phyloP scores from a whole-genome alignment of 2,113 vertebrate species.

The Bettongia penicillata region DNA sequence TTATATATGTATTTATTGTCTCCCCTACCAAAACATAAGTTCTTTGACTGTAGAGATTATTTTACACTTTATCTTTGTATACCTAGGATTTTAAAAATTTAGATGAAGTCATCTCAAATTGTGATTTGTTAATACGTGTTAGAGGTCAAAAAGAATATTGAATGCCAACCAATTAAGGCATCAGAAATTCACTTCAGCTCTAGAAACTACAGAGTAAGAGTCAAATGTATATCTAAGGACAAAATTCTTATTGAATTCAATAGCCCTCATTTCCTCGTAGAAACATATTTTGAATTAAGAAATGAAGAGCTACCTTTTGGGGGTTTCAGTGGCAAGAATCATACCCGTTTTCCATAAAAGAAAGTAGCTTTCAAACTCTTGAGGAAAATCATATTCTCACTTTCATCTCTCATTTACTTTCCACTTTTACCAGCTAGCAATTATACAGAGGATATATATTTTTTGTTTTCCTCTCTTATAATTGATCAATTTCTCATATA shows the following conservation, averaged over 20 bases:
- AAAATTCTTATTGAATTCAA: constrained; percentile 58
- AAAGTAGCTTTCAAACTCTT: constrained; percentile 1
- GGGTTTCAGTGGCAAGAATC: constrained; percentile 21
- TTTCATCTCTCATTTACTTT: constrained; percentile 37
- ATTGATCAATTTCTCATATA: not conserved
- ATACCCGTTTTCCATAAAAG: constrained; percentile 28
- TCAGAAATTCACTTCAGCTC: constrained; percentile 62
- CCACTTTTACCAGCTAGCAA: constrained; percentile 11
- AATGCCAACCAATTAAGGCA: constrained; percentile 75
- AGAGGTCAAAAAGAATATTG: constrained; percentile 58
- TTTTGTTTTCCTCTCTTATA: constrained; percentile 27
- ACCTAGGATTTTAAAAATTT: constrained; percentile 38
- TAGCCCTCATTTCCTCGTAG: constrained; percentile 52
- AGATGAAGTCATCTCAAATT: constrained; percentile 60
- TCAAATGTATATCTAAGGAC: constrained; percentile 50
- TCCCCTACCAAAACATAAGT: not conserved
- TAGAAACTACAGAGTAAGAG: constrained; percentile 52
- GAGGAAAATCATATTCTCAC: constrained; percentile 12
- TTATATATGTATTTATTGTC: not conserved
- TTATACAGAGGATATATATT: constrained; percentile 6
- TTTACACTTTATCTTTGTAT: not conserved
- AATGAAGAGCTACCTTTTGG: constrained; percentile 21
- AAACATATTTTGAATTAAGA: constrained; percentile 53
- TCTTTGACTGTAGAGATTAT: not conserved
- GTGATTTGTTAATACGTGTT: constrained; percentile 63